Percentiles rank a stretch among this genome's conserved stretches.
phyloP scores from a whole-genome alignment of 2,888 invertebrate species.

The Synergus gifuensis region DNA sequence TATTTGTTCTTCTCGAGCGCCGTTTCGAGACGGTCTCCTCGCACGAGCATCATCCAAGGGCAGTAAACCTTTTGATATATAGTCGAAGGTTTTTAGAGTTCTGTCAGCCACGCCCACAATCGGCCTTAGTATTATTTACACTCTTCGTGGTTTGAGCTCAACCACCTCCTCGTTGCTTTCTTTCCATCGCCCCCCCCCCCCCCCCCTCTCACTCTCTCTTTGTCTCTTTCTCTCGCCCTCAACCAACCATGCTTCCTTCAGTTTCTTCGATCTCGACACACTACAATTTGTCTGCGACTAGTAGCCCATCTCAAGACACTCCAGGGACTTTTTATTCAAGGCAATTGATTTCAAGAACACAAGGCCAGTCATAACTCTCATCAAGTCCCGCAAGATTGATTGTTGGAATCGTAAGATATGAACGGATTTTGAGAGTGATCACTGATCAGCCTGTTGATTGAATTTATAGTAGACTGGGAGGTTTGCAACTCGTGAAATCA shows the following conservation, averaged over 20 bases:
- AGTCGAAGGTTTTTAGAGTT: slow-evolving; percentile 78
- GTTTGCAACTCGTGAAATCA: no score
- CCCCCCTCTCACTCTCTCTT: slow-evolving; percentile 41
- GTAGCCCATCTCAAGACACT: not conserved
- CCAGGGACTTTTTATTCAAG: not conserved
- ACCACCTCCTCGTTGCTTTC: slow-evolving; percentile 57
- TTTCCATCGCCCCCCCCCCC: slow-evolving; percentile 45
- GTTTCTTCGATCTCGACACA: not conserved
- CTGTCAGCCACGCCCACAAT: slow-evolving; percentile 78
- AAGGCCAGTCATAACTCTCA: not conserved
- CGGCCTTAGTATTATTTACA: slow-evolving; percentile 78
- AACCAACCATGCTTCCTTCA: not conserved
- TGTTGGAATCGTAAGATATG: no score
- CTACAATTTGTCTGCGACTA: not conserved
- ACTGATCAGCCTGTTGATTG: no score
- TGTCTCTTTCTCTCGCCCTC: slow-evolving; percentile 30
- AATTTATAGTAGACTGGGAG: no score
- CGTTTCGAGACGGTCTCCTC: slow-evolving; percentile 57
- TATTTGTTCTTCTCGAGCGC: slow-evolving; percentile 70
- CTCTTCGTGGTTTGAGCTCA: slow-evolving; percentile 68
- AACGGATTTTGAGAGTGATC: no score
- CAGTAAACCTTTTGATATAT: slow-evolving; percentile 78
- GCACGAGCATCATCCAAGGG: slow-evolving; percentile 72
- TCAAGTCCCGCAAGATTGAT: not conserved
- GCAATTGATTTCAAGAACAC: not conserved